These are phyloP conservation scores for Philaethria dido DNA, from an alignment of 2,888 invertebrate species.

Conservation along the genomic window DNA sequence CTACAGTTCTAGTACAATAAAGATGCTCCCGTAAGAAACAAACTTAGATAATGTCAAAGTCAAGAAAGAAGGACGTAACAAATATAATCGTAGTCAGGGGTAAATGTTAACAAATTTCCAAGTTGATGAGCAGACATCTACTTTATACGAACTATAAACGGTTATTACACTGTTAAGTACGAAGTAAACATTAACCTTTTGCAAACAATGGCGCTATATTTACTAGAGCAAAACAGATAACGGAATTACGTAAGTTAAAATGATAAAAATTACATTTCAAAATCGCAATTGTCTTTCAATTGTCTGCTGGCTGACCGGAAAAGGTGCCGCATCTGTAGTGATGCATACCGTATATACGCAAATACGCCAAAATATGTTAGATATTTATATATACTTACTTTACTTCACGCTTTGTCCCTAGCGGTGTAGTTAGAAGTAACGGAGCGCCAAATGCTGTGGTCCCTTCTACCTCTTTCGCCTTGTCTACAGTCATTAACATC, in stretches of 20 bases:
- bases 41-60: neutral
- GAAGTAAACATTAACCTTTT: slow-evolving; percentile 23
- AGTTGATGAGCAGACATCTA: neutral
- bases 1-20: no score
- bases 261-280: neutral
- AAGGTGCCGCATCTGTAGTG: no score
- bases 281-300: no score
- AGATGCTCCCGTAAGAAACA: neutral
- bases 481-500: no score
- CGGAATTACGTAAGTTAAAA: neutral
- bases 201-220: slow-evolving; percentile 9
- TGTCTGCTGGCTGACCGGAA: no score
- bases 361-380: no score
- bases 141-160: slow-evolving; percentile 23
- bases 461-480: no score
- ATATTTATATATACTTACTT: no score
- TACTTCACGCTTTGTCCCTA: no score
- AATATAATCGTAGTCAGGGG: slow-evolving; percentile 1
- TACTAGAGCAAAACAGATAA: slow-evolving; percentile 2
- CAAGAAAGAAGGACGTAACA: neutral
- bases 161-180: slow-evolving; percentile 17
- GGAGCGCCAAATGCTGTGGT: no score
- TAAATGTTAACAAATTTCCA: slow-evolving; percentile 1
- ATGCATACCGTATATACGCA: no score
- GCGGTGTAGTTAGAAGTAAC: no score